Evolutionary conservation across 2,797 vertebrate species (phyloP).

Genomic region (Centroberyx gerrardi): DNA sequence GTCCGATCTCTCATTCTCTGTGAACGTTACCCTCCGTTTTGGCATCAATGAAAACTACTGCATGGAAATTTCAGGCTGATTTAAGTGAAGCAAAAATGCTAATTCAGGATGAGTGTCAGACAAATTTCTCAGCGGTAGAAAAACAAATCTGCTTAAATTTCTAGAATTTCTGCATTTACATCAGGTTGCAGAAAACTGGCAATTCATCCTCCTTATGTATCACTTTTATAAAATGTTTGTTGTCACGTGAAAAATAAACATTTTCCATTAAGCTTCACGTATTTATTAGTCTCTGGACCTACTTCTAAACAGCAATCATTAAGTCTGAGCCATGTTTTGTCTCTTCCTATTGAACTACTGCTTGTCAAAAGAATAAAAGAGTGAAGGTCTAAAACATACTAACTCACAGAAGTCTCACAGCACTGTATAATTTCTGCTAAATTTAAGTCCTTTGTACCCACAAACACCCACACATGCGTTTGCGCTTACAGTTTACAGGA

Average conservation of each 20-base stretch:
- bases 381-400: no score
- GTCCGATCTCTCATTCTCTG: no score
- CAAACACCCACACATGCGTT: neutral
- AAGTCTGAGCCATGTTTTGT: conserved; percentile 6
- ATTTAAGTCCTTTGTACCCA: neutral
- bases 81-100: no score
- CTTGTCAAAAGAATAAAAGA: neutral
- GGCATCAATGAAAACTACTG: no score
- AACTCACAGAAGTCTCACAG: no score
- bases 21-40: no score
- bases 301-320: conserved; percentile 1
- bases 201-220: neutral
- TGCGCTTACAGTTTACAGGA: neutral
- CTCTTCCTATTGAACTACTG: neutral
- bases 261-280: neutral
- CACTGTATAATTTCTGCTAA: no score
- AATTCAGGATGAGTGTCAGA: no score
- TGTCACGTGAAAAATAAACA: conserved; percentile 4
- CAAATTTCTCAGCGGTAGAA: neutral
- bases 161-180: neutral
- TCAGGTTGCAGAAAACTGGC: neutral
- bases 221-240: neutral
- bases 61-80: no score
- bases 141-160: neutral
- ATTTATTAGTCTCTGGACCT: neutral